Evolutionary conservation across 1,140 invertebrate species (phyloP), one percentile per base, ranked within the genome.

Genomic region (Scaptomyza hsui): DNA sequence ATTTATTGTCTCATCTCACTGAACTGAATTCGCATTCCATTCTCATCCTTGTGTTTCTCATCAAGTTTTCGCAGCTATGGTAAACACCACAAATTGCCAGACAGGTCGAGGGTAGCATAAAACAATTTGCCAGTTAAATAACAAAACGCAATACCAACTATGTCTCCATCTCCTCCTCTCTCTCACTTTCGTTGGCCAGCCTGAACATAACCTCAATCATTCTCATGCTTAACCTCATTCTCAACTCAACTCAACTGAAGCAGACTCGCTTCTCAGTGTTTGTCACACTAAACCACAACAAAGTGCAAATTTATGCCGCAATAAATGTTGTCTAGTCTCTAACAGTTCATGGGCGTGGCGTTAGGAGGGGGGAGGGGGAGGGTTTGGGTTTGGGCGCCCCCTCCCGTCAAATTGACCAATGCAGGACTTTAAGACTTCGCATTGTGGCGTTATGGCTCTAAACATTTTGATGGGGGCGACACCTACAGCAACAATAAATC

Each of bases 251-350:
- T 41, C 29, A 47, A 24, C 24, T 24, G 24, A 59, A 59, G 42
- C n/a, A 13, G 37, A 55, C 16, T 55, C 51, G 37, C 29, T 21
- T 44, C 18, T 56, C 26, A 13, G 26, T 47, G 75, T 63, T 55
- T 68, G 71, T 75, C 76, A 48, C 75, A 47, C 57, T 64, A 65
- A 68, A 75, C 79, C 80, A 85, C 80, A 85, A 85, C 80, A 85
- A 85, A 85, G 80, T 85, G 80, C 73, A 80, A 86, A 76, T 85
- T 85, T 86, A 85, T 85, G 81, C 80, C 80, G 71, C 80, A 80
- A 85, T 86, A 85, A 80, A 80, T 86, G 81, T 75, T 55, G 53
- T 56, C 44, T 12, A 13, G 45, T 59, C 24, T 37, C 10, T 37
- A 37, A n/a, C 10, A 16, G 32, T 39, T 35, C 12, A 21, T 3